A percentile compares a stretch with the other conserved stretches of the same genome.
These are phyloP conservation scores for Phoxinus dragarum DNA, from an alignment of 2,797 vertebrate genomes.

Conservation along the genomic window DNA sequence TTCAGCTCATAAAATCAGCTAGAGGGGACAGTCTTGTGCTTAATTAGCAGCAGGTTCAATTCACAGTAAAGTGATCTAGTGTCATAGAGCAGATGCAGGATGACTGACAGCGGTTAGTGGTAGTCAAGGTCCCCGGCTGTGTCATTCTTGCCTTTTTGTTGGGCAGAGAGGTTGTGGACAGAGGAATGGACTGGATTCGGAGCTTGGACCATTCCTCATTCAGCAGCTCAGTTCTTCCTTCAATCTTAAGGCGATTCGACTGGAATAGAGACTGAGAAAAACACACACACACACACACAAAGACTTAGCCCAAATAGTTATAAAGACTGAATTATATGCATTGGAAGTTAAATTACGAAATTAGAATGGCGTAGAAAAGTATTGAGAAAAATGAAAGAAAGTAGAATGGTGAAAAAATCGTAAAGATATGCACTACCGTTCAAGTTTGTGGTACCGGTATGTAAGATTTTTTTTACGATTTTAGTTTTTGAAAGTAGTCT, in stretches of 20 bases:
- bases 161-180: slow-evolving; percentile 81
- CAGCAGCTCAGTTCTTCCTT: slow-evolving; percentile 86
- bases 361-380: background rate
- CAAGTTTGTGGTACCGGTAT: too few relatives aligned
- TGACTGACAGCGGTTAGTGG: slow-evolving; percentile 16
- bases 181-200: slow-evolving; percentile 88
- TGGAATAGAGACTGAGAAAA: slow-evolving; percentile 85
- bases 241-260: slow-evolving; percentile 91
- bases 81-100: background rate
- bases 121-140: background rate
- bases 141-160: slow-evolving; percentile 85
- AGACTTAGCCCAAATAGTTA: background rate
- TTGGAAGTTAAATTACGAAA: background rate
- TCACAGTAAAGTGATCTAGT: slow-evolving; percentile 19
- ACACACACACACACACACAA: slow-evolving; percentile 27
- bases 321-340: background rate
- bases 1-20: slow-evolving; percentile 33
- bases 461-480: background rate
- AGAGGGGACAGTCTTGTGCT: slow-evolving; percentile 12
- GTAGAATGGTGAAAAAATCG: background rate
- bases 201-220: slow-evolving; percentile 94
- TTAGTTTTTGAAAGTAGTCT: background rate
- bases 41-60: slow-evolving; percentile 11
- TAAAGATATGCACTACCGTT: background rate
- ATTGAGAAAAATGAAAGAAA: background rate